Percentiles rank a stretch among this genome's conserved stretches.
Conservation (phyloP, 2,797 vertebrate species). For the Acanthiza pusilla region DNA sequence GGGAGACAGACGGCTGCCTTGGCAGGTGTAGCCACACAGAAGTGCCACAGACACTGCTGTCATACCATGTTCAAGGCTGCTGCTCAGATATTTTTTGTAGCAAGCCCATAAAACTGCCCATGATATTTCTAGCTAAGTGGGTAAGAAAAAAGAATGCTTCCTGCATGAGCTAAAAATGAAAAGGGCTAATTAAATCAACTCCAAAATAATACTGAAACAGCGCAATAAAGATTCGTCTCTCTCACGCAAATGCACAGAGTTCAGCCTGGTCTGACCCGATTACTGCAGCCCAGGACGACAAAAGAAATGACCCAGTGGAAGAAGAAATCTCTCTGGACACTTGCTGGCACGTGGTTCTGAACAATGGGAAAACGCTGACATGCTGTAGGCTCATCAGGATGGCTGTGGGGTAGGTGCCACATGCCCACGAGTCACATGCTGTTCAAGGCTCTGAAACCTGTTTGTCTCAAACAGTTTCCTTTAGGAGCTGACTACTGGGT, state of each 20-base stretch:
- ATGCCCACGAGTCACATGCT: neutral
- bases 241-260: neutral
- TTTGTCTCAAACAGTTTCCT: neutral
- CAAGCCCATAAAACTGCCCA: neutral
- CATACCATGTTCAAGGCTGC: neutral
- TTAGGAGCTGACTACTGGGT: neutral
- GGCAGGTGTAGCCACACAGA: neutral
- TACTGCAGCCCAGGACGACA: neutral
- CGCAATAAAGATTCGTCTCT: neutral
- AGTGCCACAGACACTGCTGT: neutral
- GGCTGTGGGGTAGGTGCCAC: neutral
- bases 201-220: neutral
- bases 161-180: constrained; percentile 1
- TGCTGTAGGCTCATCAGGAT: neutral
- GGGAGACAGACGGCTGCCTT: neutral
- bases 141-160: neutral
- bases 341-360: neutral
- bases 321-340: neutral
- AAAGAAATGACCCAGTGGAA: neutral
- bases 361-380: neutral
- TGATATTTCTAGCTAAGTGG: neutral
- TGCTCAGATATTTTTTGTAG: neutral
- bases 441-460: neutral
- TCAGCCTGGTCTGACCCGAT: neutral
- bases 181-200: constrained; percentile 26